Evolutionary conservation across 2,113 vertebrate species (phyloP).

Genomic region (Thinocorus orbignyianus): DNA sequence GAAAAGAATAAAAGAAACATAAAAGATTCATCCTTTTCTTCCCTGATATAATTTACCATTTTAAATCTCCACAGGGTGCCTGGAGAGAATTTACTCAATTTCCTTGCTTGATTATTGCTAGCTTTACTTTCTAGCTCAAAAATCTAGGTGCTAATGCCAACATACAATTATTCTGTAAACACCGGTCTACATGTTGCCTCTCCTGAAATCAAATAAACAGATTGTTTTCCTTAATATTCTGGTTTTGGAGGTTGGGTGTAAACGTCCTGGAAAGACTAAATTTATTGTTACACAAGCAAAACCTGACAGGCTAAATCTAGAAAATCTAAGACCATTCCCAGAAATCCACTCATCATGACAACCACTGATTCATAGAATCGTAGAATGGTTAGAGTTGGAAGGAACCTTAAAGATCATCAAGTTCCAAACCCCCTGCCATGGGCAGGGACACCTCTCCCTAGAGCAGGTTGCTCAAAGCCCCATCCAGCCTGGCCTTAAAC

Average conservation of each 20-base stretch:
- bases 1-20: conserved; percentile 40
- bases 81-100: background rate
- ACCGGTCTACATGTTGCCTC: background rate
- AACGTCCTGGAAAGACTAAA: background rate
- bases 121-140: background rate
- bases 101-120: background rate
- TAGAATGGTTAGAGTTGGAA: too few relatives aligned
- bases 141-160: background rate
- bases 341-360: background rate
- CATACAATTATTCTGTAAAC: background rate
- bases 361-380: background rate
- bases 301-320: background rate
- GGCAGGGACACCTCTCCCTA: too few relatives aligned
- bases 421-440: too few relatives aligned
- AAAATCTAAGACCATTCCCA: background rate
- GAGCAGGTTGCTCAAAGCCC: too few relatives aligned
- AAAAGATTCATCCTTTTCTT: conserved; percentile 19
- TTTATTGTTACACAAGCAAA: background rate
- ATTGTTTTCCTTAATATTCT: background rate
- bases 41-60: conserved; percentile 17
- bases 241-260: background rate
- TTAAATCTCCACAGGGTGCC: conserved; percentile 19
- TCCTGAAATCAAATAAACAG: background rate
- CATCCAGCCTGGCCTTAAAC: too few relatives aligned
- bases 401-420: too few relatives aligned